These are phyloP conservation scores for Plutomurus gul DNA, from an alignment of 1,140 invertebrate species.

Conservation along the genomic window DNA sequence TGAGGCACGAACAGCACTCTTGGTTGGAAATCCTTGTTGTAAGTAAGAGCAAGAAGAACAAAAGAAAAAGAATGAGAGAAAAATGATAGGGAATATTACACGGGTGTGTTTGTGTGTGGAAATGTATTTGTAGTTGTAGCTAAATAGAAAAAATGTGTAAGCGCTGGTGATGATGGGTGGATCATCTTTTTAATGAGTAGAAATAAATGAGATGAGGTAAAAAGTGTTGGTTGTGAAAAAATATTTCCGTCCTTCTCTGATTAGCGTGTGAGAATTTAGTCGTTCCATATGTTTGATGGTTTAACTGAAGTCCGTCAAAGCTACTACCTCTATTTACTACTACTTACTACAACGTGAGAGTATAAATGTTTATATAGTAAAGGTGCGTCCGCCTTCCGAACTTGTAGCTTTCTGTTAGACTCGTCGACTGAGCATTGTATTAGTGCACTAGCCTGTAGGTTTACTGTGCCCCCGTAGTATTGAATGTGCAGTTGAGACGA, in stretches of 20 bases:
- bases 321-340: not conserved
- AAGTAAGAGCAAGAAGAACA: not conserved
- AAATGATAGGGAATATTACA: not conserved
- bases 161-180: slow-evolving; percentile 28
- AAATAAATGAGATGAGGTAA: slow-evolving; percentile 35
- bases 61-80: not conserved
- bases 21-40: too few relatives aligned
- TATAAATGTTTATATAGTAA: too few relatives aligned
- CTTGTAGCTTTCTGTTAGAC: not conserved
- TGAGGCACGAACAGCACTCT: too few relatives aligned
- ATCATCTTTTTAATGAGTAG: slow-evolving; percentile 37
- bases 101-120: not conserved
- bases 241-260: slow-evolving; percentile 33
- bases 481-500: not conserved
- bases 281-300: slow-evolving; percentile 33
- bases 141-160: slow-evolving; percentile 10
- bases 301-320: slow-evolving; percentile 6
- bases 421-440: not conserved
- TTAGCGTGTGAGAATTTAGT: slow-evolving; percentile 37
- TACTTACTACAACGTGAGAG: not conserved
- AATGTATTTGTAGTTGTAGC: not conserved
- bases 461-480: not conserved
- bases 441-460: not conserved
- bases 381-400: slow-evolving; percentile 7
- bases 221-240: slow-evolving; percentile 22